Evolutionary conservation across 2,113 vertebrate species (phyloP), one percentile per base, ranked within the genome.

Genomic region (Neogobius melanostomus): DNA sequence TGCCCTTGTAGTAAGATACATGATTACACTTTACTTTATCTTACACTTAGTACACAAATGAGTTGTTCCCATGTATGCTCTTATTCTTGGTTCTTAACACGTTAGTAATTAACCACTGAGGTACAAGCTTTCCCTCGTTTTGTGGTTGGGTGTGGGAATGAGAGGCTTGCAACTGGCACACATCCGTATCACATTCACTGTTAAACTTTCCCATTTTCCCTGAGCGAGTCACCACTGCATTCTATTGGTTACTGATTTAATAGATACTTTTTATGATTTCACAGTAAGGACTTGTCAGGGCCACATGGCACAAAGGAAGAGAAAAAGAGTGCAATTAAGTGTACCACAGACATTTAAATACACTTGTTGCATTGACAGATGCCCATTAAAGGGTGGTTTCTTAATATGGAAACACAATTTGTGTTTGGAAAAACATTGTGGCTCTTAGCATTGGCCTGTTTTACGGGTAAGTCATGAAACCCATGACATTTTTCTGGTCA

Each of bases 191-290:
- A 56, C 64, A 70, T 56, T 67, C 49, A 65, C 70, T 72, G 65
- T 81, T 79, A 50, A 51, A 69, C 80, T 48, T 56, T 51, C 73
- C 56, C 12, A 51, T 70, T 81, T 50, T 78, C 53, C 79, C 65
- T 4, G 17, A 50, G 68, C 69, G 60, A 86, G 75, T 82, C 77
- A 68, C 77, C 79, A 81, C 70, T 84, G 59, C 60, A 72, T 88
- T 85, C 77, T 89, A 91, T 89, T 87, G 82, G 84, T 84, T 28
- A 57, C 72, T 78, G 76, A 60, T 80, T 89, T 84, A 88, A 91
- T 91, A 87, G 87, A 88, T 92, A 87, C 83, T 82, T 91, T 90
- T 87, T 66, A 86, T 89, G 90, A 91, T 91, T 90, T 87, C 77
- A 73, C 87, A 85, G 75, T 81, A 70, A 83, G 71, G 69, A 77